phyloP scores from a whole-genome alignment of 2,888 invertebrate genomes.

The Oxystoma pomonae region DNA sequence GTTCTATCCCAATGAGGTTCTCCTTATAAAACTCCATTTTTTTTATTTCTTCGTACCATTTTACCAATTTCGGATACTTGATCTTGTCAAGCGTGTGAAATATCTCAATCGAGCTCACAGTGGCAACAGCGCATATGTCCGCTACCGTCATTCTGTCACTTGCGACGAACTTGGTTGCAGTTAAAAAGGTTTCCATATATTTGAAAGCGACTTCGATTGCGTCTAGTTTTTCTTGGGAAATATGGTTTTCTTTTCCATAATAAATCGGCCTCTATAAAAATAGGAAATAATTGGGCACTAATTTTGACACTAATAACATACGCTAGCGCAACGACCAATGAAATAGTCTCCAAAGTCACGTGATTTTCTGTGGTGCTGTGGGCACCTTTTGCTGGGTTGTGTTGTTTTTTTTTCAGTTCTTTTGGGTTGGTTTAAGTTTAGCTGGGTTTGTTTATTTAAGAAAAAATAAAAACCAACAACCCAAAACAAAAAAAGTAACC shows the following conservation, averaged over 20 bases:
- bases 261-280: conserved; percentile 23
- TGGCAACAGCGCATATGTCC: conserved; percentile 47
- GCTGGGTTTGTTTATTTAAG: too few species aligned
- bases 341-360: too few species aligned
- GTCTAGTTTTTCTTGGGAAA: conserved; percentile 13
- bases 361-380: too few species aligned
- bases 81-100: conserved; percentile 16
- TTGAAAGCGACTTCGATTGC: conserved; percentile 36
- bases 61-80: conserved; percentile 26
- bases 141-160: conserved; percentile 42
- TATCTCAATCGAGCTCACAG: conserved; percentile 32
- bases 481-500: too few species aligned
- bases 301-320: conserved; percentile 10
- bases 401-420: too few species aligned
- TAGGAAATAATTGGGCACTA: neutral
- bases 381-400: too few species aligned
- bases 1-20: conserved; percentile 11
- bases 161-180: conserved; percentile 46
- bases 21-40: conserved; percentile 34
- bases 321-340: too few species aligned
- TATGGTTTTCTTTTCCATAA: conserved; percentile 14
- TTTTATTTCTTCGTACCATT: conserved; percentile 41
- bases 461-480: too few species aligned
- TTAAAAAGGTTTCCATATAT: conserved; percentile 50
- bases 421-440: too few species aligned